These are phyloP conservation scores for Lepidurus apus DNA, from an alignment of 1,140 invertebrate species.

Conservation along the genomic window DNA sequence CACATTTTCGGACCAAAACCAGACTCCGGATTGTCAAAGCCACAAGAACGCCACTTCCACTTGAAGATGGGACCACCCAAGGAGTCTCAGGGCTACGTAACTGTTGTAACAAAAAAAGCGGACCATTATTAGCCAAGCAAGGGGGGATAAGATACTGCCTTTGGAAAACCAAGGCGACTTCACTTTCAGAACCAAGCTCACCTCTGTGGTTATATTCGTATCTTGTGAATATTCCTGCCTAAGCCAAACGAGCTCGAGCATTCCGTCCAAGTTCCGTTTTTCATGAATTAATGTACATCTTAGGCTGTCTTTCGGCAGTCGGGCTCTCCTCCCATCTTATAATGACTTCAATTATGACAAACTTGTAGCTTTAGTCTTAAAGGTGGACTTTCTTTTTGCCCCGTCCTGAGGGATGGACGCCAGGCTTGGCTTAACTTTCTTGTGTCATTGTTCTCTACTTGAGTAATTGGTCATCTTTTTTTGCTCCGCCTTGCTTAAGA, in stretches of 20 bases:
- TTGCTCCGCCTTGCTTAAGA: neutral
- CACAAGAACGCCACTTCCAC: conserved; percentile 1
- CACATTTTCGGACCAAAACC: neutral
- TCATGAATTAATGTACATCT: no score
- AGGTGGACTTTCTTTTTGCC: neutral
- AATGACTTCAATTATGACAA: no score
- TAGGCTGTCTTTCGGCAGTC: no score
- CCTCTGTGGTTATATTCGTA: neutral
- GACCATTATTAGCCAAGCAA: neutral
- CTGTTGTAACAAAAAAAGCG: neutral
- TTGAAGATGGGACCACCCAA: neutral
- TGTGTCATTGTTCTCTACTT: neutral
- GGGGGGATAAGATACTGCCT: neutral
- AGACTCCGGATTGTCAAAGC: conserved; percentile 9
- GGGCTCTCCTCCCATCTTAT: no score
- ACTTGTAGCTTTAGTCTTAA: neutral
- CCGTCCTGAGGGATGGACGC: no score
- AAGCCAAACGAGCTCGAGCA: no score
- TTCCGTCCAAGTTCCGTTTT: no score
- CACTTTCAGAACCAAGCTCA: neutral
- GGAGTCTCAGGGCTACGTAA: neutral
- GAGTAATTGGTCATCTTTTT: neutral
- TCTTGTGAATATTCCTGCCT: neutral
- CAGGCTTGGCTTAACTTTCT: neutral
- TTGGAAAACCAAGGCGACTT: neutral